These are phyloP conservation scores for Oreotrochilus melanogaster DNA, from an alignment of 2,113 vertebrate species.

Conservation along the genomic window DNA sequence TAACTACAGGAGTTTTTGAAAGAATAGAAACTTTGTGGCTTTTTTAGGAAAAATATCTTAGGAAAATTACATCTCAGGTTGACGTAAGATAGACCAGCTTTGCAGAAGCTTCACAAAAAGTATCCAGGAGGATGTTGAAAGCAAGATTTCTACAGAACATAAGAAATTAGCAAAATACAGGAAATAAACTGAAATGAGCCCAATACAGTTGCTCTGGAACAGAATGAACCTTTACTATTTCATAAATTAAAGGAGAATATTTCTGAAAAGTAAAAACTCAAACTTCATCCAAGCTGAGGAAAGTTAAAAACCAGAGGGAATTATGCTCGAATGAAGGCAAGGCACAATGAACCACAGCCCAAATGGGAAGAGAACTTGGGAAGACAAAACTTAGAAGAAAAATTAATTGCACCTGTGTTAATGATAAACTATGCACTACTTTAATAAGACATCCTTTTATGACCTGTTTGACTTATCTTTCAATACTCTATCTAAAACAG, in stretches of 20 bases:
- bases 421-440: neutral
- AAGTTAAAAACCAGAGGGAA: neutral
- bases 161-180: constrained; percentile 30
- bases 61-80: neutral
- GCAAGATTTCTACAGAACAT: constrained; percentile 34
- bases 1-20: neutral
- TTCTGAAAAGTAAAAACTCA: neutral
- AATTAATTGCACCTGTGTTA: neutral
- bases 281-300: neutral
- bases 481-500: neutral
- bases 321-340: neutral
- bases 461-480: neutral
- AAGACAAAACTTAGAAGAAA: neutral
- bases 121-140: neutral
- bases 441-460: neutral
- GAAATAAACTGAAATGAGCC: constrained; percentile 36
- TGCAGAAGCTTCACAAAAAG: neutral
- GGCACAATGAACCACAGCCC: neutral
- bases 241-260: neutral
- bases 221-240: constrained; percentile 47
- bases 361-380: neutral
- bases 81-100: neutral
- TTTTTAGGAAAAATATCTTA: neutral
- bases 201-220: constrained; percentile 31
- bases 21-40: neutral